Evolutionary conservation across 2,797 vertebrate genomes (phyloP).

Genomic region (Platyrinchus mystaceus): DNA sequence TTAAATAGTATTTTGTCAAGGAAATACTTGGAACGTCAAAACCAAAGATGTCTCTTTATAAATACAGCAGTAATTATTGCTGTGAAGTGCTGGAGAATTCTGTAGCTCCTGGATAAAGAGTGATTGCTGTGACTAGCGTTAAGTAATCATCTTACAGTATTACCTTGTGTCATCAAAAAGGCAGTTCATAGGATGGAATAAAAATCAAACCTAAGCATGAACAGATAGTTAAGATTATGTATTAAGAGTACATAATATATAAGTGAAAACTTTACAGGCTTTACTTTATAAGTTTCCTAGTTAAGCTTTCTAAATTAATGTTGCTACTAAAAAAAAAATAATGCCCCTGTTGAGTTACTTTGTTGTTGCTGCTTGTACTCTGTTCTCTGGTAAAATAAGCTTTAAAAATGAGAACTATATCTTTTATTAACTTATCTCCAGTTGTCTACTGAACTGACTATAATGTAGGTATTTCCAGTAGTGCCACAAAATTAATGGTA

Average conservation of each 20-base stretch:
- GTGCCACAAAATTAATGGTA: background rate
- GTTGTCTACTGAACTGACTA: background rate
- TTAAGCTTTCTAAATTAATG: slow-evolving; percentile 27
- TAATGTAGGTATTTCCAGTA: background rate
- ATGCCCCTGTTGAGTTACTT: background rate
- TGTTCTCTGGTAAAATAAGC: background rate
- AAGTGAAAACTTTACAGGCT: background rate
- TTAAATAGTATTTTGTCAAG: slow-evolving; percentile 21
- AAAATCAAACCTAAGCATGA: slow-evolving; percentile 7
- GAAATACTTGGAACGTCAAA: background rate
- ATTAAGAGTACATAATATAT: background rate
- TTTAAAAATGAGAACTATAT: background rate
- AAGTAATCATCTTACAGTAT: background rate
- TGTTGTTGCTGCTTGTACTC: background rate
- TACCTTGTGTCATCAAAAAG: slow-evolving; percentile 6
- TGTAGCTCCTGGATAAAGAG: background rate
- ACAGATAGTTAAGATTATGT: background rate
- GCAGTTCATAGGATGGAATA: background rate
- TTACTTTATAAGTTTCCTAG: background rate
- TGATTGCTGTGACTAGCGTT: background rate
- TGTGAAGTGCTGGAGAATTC: background rate
- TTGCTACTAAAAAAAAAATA: background rate
- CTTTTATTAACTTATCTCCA: background rate
- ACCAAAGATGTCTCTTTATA: background rate
- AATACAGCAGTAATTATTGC: slow-evolving; percentile 15